Evolutionary conservation across 2,888 invertebrate species (phyloP), one percentile per base, ranked within the genome.

Genomic region (Andrena praecox): DNA sequence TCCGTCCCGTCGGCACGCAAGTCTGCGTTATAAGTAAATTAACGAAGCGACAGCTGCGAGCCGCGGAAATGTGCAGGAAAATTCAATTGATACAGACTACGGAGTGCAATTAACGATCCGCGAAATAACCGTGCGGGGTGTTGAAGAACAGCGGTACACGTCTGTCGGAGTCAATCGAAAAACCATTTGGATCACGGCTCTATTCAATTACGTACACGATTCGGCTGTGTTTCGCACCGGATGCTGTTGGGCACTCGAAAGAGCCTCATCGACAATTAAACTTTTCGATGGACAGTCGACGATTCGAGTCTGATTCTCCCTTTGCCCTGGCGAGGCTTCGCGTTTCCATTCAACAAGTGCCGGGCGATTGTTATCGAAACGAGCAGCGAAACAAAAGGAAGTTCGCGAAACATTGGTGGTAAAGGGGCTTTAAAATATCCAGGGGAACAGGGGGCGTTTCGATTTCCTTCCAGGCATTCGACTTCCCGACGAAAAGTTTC

Each of bases 341-440:
- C 10, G 69, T 59, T 4, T 27, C 10, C 70, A 56, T 82, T 84
- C 81, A 82, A 82, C 82, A 82, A 83, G 82, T 77, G 70, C 33
- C 42, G 33, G n/a, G 8, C 50, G 64, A 72, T 64, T 71, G 52
- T 60, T 66, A 42, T 10, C 20, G 16, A 42, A 42, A 10, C 48
- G 4, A 8, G n/a, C 3, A 29, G 20, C 54, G 33, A 50, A 48
- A 29, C 59, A 50, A 27, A 1, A 8, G 24, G 20, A 48, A 33
- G 50, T 29, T 24, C 20, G 42, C 5, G 35, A 33, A 56, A 33
- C n/a, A 20, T 3, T 12, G 56, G 31, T 10, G 31, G 24, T 12
- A 56, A 31, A n/a, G 16, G 2, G 24, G 52, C 12, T 50, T 27
- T 12, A 54, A 50, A 35, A 35, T 27, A 16, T 33, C 24, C 24